Evolutionary conservation across 2,888 invertebrate genomes (phyloP).

Genomic region (Oxyteleia sp.): DNA sequence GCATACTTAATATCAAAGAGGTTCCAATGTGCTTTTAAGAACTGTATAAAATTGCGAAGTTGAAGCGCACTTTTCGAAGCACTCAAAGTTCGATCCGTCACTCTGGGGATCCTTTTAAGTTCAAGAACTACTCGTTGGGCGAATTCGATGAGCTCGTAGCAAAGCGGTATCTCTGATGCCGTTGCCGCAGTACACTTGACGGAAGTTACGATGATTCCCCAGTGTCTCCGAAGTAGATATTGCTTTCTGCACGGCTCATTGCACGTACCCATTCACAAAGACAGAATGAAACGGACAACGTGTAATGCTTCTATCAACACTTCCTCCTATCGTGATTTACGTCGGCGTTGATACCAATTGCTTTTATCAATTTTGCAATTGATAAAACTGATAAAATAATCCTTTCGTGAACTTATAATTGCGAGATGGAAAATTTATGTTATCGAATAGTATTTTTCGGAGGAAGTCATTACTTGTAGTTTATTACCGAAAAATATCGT

Average conservation of each 20-base stretch:
- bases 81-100: conserved; percentile 68
- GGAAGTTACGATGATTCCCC: conserved; percentile 71
- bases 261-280: conserved; percentile 64
- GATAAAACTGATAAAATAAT: background rate
- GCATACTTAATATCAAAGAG: conserved; percentile 47
- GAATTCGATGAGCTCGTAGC: conserved; percentile 67
- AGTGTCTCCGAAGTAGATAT: conserved; percentile 66
- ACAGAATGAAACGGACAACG: conserved; percentile 58
- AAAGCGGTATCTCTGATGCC: conserved; percentile 65
- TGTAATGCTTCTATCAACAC: conserved; percentile 68
- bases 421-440: no score
- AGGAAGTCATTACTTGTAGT: no score
- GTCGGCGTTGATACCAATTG: conserved; percentile 26
- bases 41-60: conserved; percentile 52
- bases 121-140: conserved; percentile 64
- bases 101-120: conserved; percentile 62
- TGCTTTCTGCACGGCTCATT: conserved; percentile 71
- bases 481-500: no score
- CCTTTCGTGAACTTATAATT: background rate
- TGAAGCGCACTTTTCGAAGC: conserved; percentile 55
- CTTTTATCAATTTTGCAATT: conserved; percentile 30
- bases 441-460: no score
- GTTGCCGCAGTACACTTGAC: conserved; percentile 71
- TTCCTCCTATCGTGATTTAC: conserved; percentile 51
- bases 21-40: conserved; percentile 57